Base-by-base conservation (phyloP, 2,797 vertebrate species). In the Sebastes flavidus region DNA sequence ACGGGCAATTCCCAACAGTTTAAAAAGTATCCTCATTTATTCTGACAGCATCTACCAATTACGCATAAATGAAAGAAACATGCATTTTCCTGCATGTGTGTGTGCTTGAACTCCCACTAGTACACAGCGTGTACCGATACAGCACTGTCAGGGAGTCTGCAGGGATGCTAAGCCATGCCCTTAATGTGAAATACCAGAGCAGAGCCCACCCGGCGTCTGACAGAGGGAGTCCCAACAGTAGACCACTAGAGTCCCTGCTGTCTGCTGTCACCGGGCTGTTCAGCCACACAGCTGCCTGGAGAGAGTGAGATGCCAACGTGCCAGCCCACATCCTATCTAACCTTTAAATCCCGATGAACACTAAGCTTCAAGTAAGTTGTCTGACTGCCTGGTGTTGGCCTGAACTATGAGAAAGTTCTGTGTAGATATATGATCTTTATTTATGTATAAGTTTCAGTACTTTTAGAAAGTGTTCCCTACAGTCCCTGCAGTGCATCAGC, bases 181-280 rank as follows among this genome's bases (percentile, higher is more conserved):
- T 93, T 92, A 88, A 86, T 86, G 82, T 90, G 73, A 95, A 95
- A 95, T 94, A 94, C 81, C 94, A 94, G 84, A 83, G 73, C 68
- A 81, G 78, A 90, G 82, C 83, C 90, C 90, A 89, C 92, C 82
- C 85, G 72, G 84, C 3, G 91, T 46, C 70, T 58, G 58, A 79
- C 84, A 85, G 82, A 86, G 86, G 90, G 89, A 78, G 84, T 85
- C 88, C 82, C 73, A 49, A 58, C 86, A 78, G 79, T 32, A 13
- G 65, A 81, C 42, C 72, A 54, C 61, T n/a, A 56, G 90, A 83
- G 54, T 59, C 82, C 91, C 92, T 77, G 88, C 82, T 38, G 91
- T 56, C 84, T 78, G 78, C 84, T 88, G 91, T 89, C 91, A 87
- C 65, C 59, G n/a, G 72, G 77, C 58, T 67, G 62, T 69, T 89